phyloP scores from a whole-genome alignment of 2,113 vertebrate species.

The Machaerirhynchus nigripectus region DNA sequence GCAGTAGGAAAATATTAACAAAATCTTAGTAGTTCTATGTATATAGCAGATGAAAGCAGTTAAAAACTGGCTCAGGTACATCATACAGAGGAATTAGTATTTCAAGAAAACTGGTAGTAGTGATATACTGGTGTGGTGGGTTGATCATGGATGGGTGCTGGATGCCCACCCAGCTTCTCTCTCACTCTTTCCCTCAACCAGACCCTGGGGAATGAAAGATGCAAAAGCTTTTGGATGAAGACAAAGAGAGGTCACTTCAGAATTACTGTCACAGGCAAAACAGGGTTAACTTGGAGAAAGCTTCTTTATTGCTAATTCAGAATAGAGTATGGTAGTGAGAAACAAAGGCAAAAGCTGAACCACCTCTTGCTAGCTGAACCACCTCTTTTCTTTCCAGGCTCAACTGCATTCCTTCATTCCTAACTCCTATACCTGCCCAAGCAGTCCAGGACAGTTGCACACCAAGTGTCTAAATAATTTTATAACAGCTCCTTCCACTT shows the following conservation, averaged over 20 bases:
- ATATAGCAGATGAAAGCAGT: not conserved
- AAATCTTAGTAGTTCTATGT: not conserved
- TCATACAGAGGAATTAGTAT: not conserved
- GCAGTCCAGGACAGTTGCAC: not conserved
- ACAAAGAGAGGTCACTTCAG: not conserved
- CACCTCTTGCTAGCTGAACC: not conserved
- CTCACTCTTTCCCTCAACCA: not conserved
- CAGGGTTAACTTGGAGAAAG: not conserved
- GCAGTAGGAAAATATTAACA: not conserved
- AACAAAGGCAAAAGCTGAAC: not conserved
- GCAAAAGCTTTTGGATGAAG: not conserved
- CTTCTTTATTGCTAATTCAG: not conserved
- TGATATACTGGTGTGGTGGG: not conserved
- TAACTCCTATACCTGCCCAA: not conserved
- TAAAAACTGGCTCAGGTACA: not conserved
- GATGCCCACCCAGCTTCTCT: not conserved
- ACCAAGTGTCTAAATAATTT: not conserved
- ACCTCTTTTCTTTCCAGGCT: not conserved
- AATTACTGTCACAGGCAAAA: not conserved
- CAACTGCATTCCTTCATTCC: not conserved
- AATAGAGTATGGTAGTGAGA: not conserved
- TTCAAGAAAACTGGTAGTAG: not conserved
- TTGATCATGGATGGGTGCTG: not conserved
- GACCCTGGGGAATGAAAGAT: not conserved
- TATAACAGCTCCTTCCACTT: rapidly evolving